Evolutionary conservation across 2,113 vertebrate species (phyloP).

Genomic region (Hassar affinis): DNA sequence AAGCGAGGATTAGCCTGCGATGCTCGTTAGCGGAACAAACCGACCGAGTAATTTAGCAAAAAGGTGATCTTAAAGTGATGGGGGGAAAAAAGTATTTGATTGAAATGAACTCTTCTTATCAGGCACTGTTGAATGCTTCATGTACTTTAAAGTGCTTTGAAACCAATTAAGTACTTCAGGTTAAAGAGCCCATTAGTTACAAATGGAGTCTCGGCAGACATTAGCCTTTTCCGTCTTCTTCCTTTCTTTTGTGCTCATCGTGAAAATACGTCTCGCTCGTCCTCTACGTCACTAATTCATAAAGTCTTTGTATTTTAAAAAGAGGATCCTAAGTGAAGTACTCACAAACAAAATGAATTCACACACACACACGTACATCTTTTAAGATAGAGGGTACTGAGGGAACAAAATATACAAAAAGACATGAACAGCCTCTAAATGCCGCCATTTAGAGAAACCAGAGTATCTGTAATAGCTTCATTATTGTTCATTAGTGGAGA

Average conservation of each 20-base stretch:
- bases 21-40: background rate
- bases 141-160: conserved; percentile 40
- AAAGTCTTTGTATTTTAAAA: background rate
- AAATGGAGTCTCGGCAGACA: conserved; percentile 32
- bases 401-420: background rate
- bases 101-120: conserved; percentile 40
- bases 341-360: background rate
- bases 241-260: background rate
- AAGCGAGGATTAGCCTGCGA: background rate
- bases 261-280: background rate
- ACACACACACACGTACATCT: background rate
- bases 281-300: background rate
- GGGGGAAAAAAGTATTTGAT: conserved; percentile 15
- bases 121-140: conserved; percentile 27
- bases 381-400: background rate
- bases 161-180: conserved; percentile 35
- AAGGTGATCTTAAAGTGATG: background rate
- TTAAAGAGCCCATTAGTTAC: conserved; percentile 51
- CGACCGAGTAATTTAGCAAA: background rate
- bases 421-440: conserved; percentile 1
- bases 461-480: conserved; percentile 32
- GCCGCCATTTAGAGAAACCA: conserved; percentile 21
- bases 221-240: background rate
- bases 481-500: conserved; percentile 20
- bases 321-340: no score